phyloP scores from a whole-genome alignment of 2,113 vertebrate genomes.

The Sapajus apella region DNA sequence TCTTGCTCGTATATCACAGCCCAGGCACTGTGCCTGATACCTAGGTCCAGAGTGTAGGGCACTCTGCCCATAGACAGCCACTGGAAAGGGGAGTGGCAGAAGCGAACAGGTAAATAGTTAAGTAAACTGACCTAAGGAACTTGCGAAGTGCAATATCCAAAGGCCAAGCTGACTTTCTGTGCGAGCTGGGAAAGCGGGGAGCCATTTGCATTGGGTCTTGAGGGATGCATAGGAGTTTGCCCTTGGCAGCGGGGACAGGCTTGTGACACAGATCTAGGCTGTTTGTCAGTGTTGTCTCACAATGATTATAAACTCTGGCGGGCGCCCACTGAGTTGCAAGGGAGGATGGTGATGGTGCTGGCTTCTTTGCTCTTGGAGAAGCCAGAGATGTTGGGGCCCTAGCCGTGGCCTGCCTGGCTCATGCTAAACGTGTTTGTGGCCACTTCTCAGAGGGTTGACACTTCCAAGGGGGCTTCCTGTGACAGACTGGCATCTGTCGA shows the following conservation, averaged over 20 bases:
- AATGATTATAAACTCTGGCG: neutral
- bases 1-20: neutral
- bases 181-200: neutral
- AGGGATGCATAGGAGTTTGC: neutral
- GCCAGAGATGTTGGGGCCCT: no score
- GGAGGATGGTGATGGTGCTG: no score
- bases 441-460: neutral
- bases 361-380: neutral
- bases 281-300: neutral
- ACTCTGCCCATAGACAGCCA: neutral
- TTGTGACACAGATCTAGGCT: neutral
- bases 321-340: neutral
- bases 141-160: rapidly evolving
- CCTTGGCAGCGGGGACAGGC: neutral
- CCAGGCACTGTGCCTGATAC: neutral
- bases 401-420: no score
- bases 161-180: neutral
- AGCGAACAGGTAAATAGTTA: neutral
- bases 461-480: neutral
- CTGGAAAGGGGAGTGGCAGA: neutral
- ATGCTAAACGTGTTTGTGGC: neutral
- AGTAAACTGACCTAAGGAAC: neutral
- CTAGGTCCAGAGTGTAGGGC: neutral
- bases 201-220: neutral
- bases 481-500: neutral